Base-by-base conservation (phyloP, 1,140 invertebrate species). In the Tetragnatha versicolor region DNA sequence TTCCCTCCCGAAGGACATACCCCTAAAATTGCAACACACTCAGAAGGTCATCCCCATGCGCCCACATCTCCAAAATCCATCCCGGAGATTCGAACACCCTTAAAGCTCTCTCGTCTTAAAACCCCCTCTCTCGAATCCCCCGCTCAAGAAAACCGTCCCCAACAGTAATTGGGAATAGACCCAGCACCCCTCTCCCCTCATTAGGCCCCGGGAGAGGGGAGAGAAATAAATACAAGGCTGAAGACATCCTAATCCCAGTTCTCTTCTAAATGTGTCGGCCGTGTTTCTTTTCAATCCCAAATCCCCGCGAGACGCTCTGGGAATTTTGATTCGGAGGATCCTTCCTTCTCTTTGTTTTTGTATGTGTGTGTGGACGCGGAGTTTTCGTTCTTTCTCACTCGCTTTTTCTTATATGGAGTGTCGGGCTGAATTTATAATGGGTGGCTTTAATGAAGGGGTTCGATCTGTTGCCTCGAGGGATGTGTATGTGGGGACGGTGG, bases 241-340 rank as follows among this genome's bases (percentile, higher is more conserved):
- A 75, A 75, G 72, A 75, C 72, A 42, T 75, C 72, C 72, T 75
- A 75, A 75, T 75, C 72, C 72, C 51, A 39, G 72, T 61, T 75
- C 72, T 75, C 58, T 51, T 63, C 72, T 75, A 75, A 75, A 75
- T 75, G 72, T 75, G 72, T 75, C 72, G 42, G 70, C 31, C 72
- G 55, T 75, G 72, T 75, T 75, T 75, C 72, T 75, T 75, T 75
- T 75, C 72, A 75, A 75, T 75, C 72, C 58, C 72, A 42, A 75
- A 75, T 63, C 63, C 72, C 72, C 72, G 55, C 25, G 45, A 42
- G 72, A 75, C 72, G 72, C 72, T 61, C 25, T 49, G 55, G 37
- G 72, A 75, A 75, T 75, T 75, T 75, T 75, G 72, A 75, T 75
- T 75, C 58, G 72, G 20, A 75, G 61, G 72, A 49, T 63, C 72